These are phyloP conservation scores for Pinctada fucata DNA, from an alignment of 2,888 invertebrate genomes.

Conservation along the genomic window DNA sequence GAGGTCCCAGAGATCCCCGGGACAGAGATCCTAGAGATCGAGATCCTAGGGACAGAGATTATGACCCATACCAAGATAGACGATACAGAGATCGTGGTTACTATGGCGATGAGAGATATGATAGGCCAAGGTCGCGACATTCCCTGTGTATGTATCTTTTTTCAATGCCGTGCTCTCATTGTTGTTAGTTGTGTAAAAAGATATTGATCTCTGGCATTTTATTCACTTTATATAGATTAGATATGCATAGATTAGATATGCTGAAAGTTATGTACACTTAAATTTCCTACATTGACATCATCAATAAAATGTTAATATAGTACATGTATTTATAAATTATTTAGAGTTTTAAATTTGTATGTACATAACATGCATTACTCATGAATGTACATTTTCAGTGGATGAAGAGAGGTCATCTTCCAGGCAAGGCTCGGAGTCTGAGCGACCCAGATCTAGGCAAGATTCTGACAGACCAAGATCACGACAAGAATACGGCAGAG, in stretches of 20 bases:
- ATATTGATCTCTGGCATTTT: background rate
- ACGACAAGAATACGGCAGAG: constrained; percentile 56
- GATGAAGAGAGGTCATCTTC: constrained; percentile 62
- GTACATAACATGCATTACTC: too few species aligned
- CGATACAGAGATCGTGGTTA: constrained; percentile 38
- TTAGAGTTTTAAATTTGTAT: too few species aligned
- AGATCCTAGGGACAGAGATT: constrained; percentile 38
- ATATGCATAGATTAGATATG: too few species aligned
- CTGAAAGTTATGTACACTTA: too few species aligned
- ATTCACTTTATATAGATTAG: background rate
- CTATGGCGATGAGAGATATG: constrained; percentile 60
- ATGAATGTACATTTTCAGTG: constrained; percentile 15
- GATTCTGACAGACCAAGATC: constrained; percentile 19
- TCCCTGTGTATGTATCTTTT: constrained; percentile 52
- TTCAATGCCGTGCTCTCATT: background rate
- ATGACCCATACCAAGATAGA: constrained; percentile 46
- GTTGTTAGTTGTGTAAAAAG: too few species aligned
- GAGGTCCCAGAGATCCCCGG: constrained; percentile 44
- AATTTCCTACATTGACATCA: too few species aligned
- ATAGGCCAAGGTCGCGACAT: constrained; percentile 65
- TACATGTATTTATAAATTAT: too few species aligned
- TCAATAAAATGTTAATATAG: too few species aligned
- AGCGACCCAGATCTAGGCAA: constrained; percentile 26
- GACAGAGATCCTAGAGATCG: constrained; percentile 40
- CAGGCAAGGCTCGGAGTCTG: constrained; percentile 38